Evolutionary conservation across 2,888 invertebrate genomes (phyloP).

Genomic region (Hypsopygia costalis): DNA sequence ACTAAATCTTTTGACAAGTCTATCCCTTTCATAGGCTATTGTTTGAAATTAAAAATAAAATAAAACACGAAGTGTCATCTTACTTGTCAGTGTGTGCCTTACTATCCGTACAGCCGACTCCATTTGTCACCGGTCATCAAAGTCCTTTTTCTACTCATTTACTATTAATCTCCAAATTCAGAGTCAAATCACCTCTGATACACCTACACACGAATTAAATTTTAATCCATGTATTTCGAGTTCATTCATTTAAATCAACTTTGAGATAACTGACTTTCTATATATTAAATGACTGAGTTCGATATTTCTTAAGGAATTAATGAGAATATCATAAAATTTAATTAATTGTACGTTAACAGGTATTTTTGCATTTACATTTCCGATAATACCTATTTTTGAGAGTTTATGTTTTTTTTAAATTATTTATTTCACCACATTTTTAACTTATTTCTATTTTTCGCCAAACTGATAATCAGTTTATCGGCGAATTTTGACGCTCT

Average conservation of each 20-base stretch:
- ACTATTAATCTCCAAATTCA: slow-evolving; percentile 51
- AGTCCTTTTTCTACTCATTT: slow-evolving; percentile 51
- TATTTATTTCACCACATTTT: too few relatives aligned
- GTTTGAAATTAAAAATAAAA: too few relatives aligned
- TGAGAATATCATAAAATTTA: slow-evolving; percentile 4
- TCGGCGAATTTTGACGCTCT: too few relatives aligned
- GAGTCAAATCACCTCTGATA: slow-evolving; percentile 43
- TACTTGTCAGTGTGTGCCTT: too few relatives aligned
- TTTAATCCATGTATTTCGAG: slow-evolving; percentile 33
- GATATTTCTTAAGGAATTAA: slow-evolving; percentile 8
- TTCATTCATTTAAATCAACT: slow-evolving; percentile 28
- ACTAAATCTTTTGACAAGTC: too few relatives aligned
- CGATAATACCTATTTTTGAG: too few relatives aligned
- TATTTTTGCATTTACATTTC: too few relatives aligned
- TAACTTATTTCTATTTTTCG: too few relatives aligned
- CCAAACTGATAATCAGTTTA: too few relatives aligned
- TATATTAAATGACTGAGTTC: slow-evolving; percentile 15
- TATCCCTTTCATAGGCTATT: too few relatives aligned
- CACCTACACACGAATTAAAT: slow-evolving; percentile 46
- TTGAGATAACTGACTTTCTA: slow-evolving; percentile 23
- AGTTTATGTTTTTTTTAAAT: too few relatives aligned
- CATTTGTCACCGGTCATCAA: slow-evolving; percentile 59
- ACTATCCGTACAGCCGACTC: slow-evolving; percentile 6
- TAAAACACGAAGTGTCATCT: too few relatives aligned
- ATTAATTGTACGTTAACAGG: not conserved